Percentiles rank a stretch among this genome's conserved stretches.
These are phyloP conservation scores for Scomber colias DNA, from an alignment of 2,113 vertebrate species.

Conservation along the genomic window DNA sequence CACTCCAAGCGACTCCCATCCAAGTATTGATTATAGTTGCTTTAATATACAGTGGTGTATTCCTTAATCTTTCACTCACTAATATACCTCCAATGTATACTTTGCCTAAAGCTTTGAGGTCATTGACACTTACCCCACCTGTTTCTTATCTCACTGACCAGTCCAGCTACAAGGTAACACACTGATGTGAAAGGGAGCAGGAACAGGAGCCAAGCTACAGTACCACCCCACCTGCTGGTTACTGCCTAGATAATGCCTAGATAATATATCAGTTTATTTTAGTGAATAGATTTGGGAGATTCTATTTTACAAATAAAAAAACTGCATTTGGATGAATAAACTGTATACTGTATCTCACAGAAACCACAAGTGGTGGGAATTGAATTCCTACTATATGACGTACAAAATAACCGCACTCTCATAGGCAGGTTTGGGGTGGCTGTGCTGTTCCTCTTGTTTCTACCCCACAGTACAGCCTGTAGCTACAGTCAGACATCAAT, in stretches of 20 bases:
- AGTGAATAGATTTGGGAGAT: not conserved
- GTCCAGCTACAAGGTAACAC: slow-evolving; percentile 36
- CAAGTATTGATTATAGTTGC: not conserved
- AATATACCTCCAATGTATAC: too few relatives aligned
- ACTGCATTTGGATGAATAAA: not conserved
- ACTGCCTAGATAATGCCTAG: not conserved
- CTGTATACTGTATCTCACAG: too few relatives aligned
- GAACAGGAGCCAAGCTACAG: slow-evolving; percentile 38
- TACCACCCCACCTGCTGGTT: slow-evolving; percentile 52
- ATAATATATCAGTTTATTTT: not conserved
- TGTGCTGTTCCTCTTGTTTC: slow-evolving; percentile 38
- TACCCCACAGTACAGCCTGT: slow-evolving; percentile 42
- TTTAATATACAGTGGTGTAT: not conserved
- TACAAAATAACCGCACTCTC: not conserved
- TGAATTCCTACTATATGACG: not conserved
- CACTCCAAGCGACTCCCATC: too few relatives aligned
- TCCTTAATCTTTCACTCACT: not conserved
- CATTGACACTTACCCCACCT: slow-evolving; percentile 55
- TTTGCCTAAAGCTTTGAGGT: slow-evolving; percentile 32
- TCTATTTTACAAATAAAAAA: not conserved
- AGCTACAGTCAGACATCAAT: slow-evolving; percentile 55
- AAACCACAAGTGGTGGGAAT: too few relatives aligned
- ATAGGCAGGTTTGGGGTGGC: not conserved
- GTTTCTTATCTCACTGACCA: slow-evolving; percentile 54
- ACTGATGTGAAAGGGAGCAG: slow-evolving; percentile 48